These are phyloP conservation scores for Griposia aprilina DNA, from an alignment of 2,888 invertebrate genomes.

Conservation along the genomic window DNA sequence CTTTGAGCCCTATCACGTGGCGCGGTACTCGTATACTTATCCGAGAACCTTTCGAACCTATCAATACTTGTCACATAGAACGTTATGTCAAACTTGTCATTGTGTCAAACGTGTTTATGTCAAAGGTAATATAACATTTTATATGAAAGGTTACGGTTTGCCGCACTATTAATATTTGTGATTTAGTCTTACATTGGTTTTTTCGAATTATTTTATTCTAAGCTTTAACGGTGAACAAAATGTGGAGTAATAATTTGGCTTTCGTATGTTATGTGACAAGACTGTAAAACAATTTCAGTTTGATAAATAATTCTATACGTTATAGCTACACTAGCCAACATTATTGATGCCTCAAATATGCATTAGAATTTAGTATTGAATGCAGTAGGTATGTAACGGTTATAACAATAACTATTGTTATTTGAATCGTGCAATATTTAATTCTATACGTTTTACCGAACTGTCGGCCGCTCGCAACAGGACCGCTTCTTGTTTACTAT, in stretches of 20 bases:
- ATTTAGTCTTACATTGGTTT: neutral
- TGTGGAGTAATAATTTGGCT: neutral
- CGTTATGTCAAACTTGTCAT: constrained; percentile 5
- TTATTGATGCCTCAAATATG: neutral
- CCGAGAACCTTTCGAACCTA: constrained; percentile 7
- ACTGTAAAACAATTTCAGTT: neutral
- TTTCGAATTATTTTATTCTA: neutral
- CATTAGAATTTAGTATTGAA: neutral
- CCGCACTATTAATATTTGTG: neutral
- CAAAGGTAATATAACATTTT: neutral
- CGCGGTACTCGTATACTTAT: neutral
- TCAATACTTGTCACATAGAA: constrained; percentile 33
- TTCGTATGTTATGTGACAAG: neutral
- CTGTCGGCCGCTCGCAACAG: neutral
- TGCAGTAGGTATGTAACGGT: neutral
- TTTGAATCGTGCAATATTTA: neutral
- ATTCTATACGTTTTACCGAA: neutral
- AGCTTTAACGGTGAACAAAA: neutral
- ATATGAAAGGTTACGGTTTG: neutral
- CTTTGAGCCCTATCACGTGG: neutral
- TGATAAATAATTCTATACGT: neutral
- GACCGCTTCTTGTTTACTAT: neutral
- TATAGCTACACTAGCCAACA: neutral
- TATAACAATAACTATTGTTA: neutral
- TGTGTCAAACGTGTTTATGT: neutral